Evolutionary conservation across 1,140 invertebrate species (phyloP), one percentile per base, ranked within the genome.

Genomic region (Ceratina japonica): DNA sequence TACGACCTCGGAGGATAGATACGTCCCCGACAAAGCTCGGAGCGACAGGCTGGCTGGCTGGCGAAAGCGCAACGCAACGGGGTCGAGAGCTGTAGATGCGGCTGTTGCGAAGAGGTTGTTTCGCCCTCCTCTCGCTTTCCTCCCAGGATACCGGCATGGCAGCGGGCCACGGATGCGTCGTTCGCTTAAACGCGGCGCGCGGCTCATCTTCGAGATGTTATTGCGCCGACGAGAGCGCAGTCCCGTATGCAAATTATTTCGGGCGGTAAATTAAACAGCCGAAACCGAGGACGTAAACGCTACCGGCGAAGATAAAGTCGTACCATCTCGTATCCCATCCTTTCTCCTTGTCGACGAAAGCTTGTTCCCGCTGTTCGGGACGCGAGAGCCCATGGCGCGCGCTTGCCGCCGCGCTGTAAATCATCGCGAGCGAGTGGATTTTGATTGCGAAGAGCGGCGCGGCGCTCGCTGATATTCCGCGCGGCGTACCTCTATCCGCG

Each of bases 181-280:
- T 44, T 76, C 83, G 83, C 74, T 73, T 52, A 56, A 61, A 87
- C 85, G 68, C 86, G 66, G 79, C 75, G 63, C 76, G 77, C 89
- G 83, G 85, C 88, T 90, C 89, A 90, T 90, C 88, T 89, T 90
- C 87, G 87, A 89, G 87, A 90, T 90, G 87, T 90, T 90, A 90
- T 89, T 90, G 88, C 88, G 79, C 54, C 86, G 75, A 84, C 68
- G 71, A 79, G 71, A 70, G 22, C 62, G 63, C 15, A 70, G 54
- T 80, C 74, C 72, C 81, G 73, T 85, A 88, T 87, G 86, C 86
- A 90, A 91, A 91, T 91, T 91, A 90, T 90, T 89, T 86, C 62
- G 83, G 82, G 85, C 87, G 84, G 86, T 90, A 90, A 91, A 91
- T 91, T 91, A 91, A 91, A 90, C 88, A 74, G 75, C 66, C 65